Conservation (phyloP, 2,113 vertebrate genomes). For the Coptodon rendalli region DNA sequence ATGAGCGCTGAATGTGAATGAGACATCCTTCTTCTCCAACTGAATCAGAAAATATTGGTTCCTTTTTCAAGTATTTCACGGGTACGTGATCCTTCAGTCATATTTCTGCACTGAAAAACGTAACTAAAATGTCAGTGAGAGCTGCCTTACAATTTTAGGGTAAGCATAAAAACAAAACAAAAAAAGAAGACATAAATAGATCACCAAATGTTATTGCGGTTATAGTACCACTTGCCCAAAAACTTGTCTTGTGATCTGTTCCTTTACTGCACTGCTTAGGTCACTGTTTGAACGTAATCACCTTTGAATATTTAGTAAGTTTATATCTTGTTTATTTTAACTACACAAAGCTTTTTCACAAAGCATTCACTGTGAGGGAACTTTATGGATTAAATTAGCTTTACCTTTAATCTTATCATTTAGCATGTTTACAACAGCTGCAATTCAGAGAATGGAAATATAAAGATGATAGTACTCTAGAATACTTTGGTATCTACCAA, state of each 20-base stretch:
- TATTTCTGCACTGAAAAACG: not conserved
- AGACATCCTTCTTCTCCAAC: not conserved
- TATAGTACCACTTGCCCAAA: not conserved
- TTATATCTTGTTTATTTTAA: not conserved
- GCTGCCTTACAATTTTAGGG: not conserved
- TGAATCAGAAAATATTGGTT: not conserved
- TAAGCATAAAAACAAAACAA: not conserved
- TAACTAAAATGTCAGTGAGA: not conserved
- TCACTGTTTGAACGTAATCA: not conserved
- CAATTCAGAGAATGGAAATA: not conserved
- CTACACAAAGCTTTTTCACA: not conserved
- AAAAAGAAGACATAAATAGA: not conserved
- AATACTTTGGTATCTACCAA: not conserved
- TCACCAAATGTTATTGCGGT: not conserved
- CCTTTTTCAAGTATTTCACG: not conserved
- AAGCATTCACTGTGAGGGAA: not conserved
- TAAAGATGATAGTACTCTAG: not conserved
- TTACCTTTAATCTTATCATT: not conserved
- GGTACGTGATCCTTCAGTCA: not conserved
- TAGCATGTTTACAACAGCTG: not conserved
- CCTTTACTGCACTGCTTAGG: not conserved
- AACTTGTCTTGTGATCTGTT: not conserved
- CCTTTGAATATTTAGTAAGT: not conserved
- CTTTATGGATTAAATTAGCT: not conserved
- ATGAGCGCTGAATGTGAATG: slow-evolving; percentile 10